These are phyloP conservation scores for Megaceryle maxima DNA, from an alignment of 2,113 vertebrate genomes.

Conservation along the genomic window DNA sequence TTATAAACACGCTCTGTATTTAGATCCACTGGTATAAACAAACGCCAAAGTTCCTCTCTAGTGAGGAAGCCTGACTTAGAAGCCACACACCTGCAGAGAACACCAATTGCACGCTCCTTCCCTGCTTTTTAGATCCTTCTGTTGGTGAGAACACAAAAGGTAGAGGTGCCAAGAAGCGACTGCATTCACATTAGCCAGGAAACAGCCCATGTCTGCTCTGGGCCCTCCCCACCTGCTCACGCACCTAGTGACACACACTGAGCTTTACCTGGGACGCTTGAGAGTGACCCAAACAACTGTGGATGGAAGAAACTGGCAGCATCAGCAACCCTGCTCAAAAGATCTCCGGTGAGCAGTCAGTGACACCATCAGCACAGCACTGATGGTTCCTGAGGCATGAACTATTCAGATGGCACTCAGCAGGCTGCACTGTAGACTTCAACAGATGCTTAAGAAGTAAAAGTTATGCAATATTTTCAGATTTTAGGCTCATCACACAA, in stretches of 20 bases:
- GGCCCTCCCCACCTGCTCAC: not conserved
- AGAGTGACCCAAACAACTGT: not conserved
- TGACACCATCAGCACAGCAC: not conserved
- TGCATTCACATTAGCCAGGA: fast-evolving
- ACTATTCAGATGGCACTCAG: not conserved
- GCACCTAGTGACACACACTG: not conserved
- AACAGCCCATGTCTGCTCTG: not conserved
- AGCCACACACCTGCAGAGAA: not conserved
- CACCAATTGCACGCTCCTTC: fast-evolving
- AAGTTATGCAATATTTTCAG: not conserved
- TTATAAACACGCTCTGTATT: not conserved
- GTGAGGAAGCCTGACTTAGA: not conserved
- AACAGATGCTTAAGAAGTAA: too few species aligned
- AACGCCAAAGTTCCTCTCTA: not conserved
- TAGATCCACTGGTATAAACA: not conserved
- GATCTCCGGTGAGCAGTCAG: not conserved
- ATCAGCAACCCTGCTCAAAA: not conserved
- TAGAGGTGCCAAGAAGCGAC: not conserved
- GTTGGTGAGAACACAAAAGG: not conserved
- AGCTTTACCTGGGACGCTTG: not conserved
- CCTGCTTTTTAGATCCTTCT: not conserved
- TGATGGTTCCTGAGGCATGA: not conserved
- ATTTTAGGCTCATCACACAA: not conserved
- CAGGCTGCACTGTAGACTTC: not conserved
- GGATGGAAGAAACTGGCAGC: not conserved